Percentiles rank a stretch among this genome's conserved stretches.
Conservation (phyloP, 2,797 vertebrate species). For the Mormyrops boulengeri region DNA sequence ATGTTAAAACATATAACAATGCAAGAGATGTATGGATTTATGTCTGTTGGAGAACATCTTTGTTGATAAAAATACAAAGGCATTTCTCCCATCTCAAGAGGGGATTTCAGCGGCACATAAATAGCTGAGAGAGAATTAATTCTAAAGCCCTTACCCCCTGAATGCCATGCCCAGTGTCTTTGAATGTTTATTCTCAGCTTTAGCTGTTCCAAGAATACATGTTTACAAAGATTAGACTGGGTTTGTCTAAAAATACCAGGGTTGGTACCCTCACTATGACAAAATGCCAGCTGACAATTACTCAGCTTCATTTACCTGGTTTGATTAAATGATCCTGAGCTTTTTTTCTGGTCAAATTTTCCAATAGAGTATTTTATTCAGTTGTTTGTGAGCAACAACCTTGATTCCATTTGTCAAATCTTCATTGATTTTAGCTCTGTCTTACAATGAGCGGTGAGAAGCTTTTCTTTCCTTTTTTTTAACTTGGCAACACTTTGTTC, state of each 20-base stretch:
- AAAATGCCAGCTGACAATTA: constrained; percentile 11
- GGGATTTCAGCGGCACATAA: constrained; percentile 9
- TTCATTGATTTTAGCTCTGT: constrained; percentile 45
- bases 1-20: background rate
- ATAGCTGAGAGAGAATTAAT: constrained; percentile 17
- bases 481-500: constrained; percentile 49
- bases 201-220: constrained; percentile 9
- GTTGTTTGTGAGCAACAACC: constrained; percentile 26
- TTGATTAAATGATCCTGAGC: constrained; percentile 23
- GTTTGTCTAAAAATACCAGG: constrained; percentile 23
- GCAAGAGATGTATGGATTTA: background rate
- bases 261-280: constrained; percentile 19
- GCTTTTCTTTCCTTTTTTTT: constrained; percentile 32
- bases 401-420: constrained; percentile 35
- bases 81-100: background rate
- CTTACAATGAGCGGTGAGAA: constrained; percentile 54
- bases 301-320: constrained; percentile 11
- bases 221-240: constrained; percentile 26
- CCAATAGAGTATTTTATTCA: constrained; percentile 15
- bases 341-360: constrained; percentile 21
- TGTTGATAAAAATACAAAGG: background rate
- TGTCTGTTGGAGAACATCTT: background rate
- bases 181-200: background rate
- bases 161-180: background rate
- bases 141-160: background rate